Base-by-base conservation (phyloP, 2,797 vertebrate genomes). In the Mus spretus region DNA sequence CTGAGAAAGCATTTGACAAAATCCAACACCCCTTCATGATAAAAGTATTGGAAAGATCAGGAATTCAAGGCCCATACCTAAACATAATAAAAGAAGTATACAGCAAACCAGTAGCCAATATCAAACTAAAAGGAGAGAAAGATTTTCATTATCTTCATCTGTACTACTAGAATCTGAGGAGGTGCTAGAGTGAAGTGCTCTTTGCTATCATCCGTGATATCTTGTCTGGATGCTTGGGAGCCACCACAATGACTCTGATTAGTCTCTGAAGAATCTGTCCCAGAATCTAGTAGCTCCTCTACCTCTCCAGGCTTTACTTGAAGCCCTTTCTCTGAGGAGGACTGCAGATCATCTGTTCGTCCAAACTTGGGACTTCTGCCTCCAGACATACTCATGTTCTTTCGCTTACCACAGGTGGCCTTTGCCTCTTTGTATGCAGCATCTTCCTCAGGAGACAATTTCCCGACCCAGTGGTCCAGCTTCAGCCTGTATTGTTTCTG, bases 401-500 rank as follows among this genome's bases (percentile, higher is more conserved):
- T 99, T 61, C 99, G 98, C 98, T 99, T 99, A 10, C 99, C 99
- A 90, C 98, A 99, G 84, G 97, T 99, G 79, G 99, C 99, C 80
- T 99, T 99, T 98, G 99, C 99, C 81, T 99, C 99, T 98, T 98
- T 99, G 98, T 99, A 99, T 0, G 98, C 98, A 82, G 99, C 98
- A 65, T 99, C 99, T 74, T 99, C 99, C 97, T 99, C 99, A 2
- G 99, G 98, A 0, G 99, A 98, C 96, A 99, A 97, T 93, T 98
- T 99, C 99, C 99, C 98, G 7, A 77, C 97, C 99, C 99, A 99
- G 98, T 99, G 98, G 28, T 99, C 99, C 82, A 99, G 99, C 61
- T 98, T 98, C 94, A 99, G 98, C 98, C 99, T 99, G 98, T 99
- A 99, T 97, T 98, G 98, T 34, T 99, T 99, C 97, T 99, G 99